Evolutionary conservation across 2,113 vertebrate genomes (phyloP).

Genomic region (Platichthys stellatus): DNA sequence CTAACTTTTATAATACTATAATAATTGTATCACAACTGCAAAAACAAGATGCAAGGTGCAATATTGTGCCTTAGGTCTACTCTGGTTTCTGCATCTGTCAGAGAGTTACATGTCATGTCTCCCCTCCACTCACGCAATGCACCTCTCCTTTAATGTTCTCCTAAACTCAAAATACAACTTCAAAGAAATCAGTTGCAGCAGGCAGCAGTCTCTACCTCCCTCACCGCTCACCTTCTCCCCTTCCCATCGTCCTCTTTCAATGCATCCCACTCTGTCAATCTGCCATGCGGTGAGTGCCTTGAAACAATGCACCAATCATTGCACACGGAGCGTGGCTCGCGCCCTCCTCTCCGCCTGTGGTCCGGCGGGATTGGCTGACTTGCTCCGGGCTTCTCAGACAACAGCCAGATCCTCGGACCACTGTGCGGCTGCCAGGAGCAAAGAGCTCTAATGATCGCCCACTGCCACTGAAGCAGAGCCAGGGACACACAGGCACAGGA

Average conservation of each 20-base stretch:
- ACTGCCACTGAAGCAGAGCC: conserved; percentile 57
- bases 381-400: conserved; percentile 50
- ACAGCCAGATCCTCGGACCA: conserved; percentile 51
- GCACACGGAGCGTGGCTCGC: conserved; percentile 11
- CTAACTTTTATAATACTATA: too few relatives aligned
- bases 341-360: conserved; percentile 33
- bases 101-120: background rate
- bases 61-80: too few relatives aligned
- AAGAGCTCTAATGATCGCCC: conserved; percentile 64
- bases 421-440: conserved; percentile 49
- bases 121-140: conserved; percentile 13
- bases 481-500: conserved; percentile 45
- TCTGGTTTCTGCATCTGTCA: background rate
- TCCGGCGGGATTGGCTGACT: conserved; percentile 61
- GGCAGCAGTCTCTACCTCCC: conserved; percentile 27
- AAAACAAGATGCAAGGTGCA: too few relatives aligned
- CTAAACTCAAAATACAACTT: conserved; percentile 24
- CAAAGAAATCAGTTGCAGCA: conserved; percentile 20
- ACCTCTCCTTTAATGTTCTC: conserved; percentile 33
- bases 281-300: conserved; percentile 51
- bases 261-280: conserved; percentile 51
- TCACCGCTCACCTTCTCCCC: conserved; percentile 49
- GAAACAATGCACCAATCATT: conserved; percentile 67
- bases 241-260: conserved; percentile 40
- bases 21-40: too few relatives aligned